Evolutionary conservation across 2,113 vertebrate species (phyloP).

Genomic region (Pedetes capensis): DNA sequence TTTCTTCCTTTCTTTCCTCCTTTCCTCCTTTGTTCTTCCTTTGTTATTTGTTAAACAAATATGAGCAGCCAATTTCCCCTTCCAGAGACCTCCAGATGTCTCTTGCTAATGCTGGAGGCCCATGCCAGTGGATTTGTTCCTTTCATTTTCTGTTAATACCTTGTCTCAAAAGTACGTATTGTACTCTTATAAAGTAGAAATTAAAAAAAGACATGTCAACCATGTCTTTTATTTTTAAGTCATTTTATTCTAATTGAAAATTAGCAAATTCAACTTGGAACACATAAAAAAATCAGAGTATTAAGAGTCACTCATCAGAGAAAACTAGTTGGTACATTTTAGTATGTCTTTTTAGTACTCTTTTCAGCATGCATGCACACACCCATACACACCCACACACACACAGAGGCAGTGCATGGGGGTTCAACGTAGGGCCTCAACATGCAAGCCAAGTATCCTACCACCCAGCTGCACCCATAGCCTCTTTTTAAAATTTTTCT

Average conservation of each 20-base stretch:
- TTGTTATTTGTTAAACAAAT: not conserved
- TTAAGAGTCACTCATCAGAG: not conserved
- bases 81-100: not conserved
- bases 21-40: not conserved
- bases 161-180: not conserved
- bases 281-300: not conserved
- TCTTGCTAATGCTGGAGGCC: not conserved
- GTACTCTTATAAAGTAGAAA: not conserved
- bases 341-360: not conserved
- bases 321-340: not conserved
- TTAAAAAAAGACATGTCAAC: not conserved
- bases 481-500: too few relatives aligned
- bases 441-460: too few relatives aligned
- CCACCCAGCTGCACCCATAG: too few relatives aligned
- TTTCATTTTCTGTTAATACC: conserved; percentile 10
- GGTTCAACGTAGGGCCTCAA: too few relatives aligned
- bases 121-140: not conserved
- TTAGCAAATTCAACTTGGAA: not conserved
- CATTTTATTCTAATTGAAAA: conserved; percentile 10
- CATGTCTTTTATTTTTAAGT: not conserved
- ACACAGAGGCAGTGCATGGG: too few relatives aligned
- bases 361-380: too few relatives aligned
- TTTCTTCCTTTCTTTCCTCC: not conserved
- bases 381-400: too few relatives aligned
- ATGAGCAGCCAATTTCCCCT: not conserved